phyloP scores from a whole-genome alignment of 2,888 invertebrate genomes.

The Apodemia mormo region DNA sequence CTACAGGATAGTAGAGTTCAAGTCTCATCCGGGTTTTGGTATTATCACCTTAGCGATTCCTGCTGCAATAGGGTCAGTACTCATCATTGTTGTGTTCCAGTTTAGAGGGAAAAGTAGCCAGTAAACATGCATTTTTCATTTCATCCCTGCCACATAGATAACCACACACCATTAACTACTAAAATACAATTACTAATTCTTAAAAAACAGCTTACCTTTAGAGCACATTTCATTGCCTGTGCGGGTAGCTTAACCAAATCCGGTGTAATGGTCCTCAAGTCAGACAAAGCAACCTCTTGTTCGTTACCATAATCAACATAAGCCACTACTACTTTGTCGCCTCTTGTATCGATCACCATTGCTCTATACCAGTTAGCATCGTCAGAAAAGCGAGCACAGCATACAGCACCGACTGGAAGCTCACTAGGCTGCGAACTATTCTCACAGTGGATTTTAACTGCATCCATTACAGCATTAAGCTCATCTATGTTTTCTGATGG shows the following conservation, averaged over 20 bases:
- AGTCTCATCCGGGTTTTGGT: too few species aligned
- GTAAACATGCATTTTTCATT: too few species aligned
- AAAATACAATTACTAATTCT: background rate
- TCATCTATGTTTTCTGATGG: slow-evolving; percentile 82
- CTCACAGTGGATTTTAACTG: slow-evolving; percentile 83
- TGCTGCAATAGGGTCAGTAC: too few species aligned
- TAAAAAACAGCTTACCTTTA: slow-evolving; percentile 73
- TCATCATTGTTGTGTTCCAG: too few species aligned
- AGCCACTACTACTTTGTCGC: slow-evolving; percentile 84
- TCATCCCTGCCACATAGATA: too few species aligned
- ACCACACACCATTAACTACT: too few species aligned
- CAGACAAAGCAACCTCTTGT: slow-evolving; percentile 84
- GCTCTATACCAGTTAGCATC: slow-evolving; percentile 97
- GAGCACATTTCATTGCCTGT: slow-evolving; percentile 89
- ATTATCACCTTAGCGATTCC: too few species aligned
- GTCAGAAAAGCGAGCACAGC: slow-evolving; percentile 89
- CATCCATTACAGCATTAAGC: slow-evolving; percentile 85
- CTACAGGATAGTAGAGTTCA: too few species aligned
- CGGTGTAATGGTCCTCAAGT: slow-evolving; percentile 84
- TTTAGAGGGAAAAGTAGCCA: too few species aligned
- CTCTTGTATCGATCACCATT: slow-evolving; percentile 84
- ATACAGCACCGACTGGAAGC: slow-evolving; percentile 83
- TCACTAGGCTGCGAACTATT: slow-evolving; percentile 68
- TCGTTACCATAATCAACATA: slow-evolving; percentile 98
- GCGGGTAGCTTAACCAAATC: slow-evolving; percentile 85